phyloP scores from a whole-genome alignment of 2,888 invertebrate species.

The Chymomyza caudatula region DNA sequence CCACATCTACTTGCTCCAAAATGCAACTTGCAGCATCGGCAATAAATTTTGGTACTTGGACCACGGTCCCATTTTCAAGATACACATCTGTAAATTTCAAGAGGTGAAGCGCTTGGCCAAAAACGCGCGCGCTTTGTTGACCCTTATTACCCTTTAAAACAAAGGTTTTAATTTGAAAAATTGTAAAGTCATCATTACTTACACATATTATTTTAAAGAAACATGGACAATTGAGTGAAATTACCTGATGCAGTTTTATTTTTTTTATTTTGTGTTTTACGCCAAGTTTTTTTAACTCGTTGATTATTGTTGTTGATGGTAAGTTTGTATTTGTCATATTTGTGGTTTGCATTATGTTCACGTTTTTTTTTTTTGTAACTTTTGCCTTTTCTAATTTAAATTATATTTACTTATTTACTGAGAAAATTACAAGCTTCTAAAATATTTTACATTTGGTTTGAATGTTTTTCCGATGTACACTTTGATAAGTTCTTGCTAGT shows the following conservation, averaged over 20 bases:
- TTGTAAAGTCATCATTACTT: too few relatives aligned
- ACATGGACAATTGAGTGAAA: background rate
- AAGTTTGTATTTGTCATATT: constrained; percentile 75
- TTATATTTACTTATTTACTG: background rate
- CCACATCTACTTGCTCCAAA: constrained; percentile 84
- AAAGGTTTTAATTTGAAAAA: constrained; percentile 47
- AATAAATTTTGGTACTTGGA: constrained; percentile 86
- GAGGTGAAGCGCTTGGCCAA: constrained; percentile 80
- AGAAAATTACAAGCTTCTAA: background rate
- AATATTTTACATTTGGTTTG: background rate
- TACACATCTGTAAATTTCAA: constrained; percentile 81
- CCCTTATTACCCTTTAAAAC: background rate
- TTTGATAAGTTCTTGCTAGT: background rate
- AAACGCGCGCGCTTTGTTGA: constrained; percentile 76
- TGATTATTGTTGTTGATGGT: constrained; percentile 79
- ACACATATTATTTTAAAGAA: background rate
- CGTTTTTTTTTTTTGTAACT: background rate
- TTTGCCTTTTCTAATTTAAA: background rate
- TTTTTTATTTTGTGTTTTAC: constrained; percentile 86
- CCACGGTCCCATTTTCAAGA: constrained; percentile 83
- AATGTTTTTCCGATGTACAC: background rate
- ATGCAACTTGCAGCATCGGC: constrained; percentile 85
- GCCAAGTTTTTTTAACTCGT: constrained; percentile 84
- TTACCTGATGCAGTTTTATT: constrained; percentile 80
- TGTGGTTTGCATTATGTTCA: constrained; percentile 37